Base-by-base conservation (phyloP, 1,140 invertebrate species). In the Intoshia linei region DNA sequence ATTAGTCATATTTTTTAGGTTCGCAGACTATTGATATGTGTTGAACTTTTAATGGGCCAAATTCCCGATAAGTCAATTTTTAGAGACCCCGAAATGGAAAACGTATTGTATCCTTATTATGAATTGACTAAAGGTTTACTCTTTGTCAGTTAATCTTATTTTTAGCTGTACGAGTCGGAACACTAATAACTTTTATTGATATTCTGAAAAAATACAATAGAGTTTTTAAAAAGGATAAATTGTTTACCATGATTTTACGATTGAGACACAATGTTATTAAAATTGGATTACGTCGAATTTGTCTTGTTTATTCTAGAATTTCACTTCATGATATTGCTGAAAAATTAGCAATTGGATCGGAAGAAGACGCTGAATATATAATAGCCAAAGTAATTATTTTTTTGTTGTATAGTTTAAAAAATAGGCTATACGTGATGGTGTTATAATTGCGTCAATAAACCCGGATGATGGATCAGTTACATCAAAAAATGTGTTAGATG, bases 241-340 rank as follows among this genome's bases (percentile, higher is more conserved):
- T 83, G 0, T 92, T 78, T 47, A 87, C 78, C 32, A 54, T 93
- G 22, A 92, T 92, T 48, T 63, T 92, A 27, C 45, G 56, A 6
- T 58, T 98, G 15, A 67, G 83, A 38, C 87, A 95, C 52, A 98
- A 98, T 65, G 90, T 98, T 2, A 95, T 98, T 49, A 95, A 93
- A 59, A 95, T 87, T 4, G 87, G 84, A 0, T 77, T 98, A 31
- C 65, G 87, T 27, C 79, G 79, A 39, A 93, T 98, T 54, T 83
- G 78, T 11, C 52, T 84, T 1, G 87, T 83, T 0, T 98, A 98
- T 56, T 92, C 83, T 0, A 66, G 77, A 34, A 98, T 98, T 44
- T 83, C 78, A 7, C 70, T 90, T 1, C 66, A 69, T 38, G 81
- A 93, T 57, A 83, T 95, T 47, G 81, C 83, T 6, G 65, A 68